Percentiles rank a stretch among this genome's conserved stretches.
Evolutionary conservation across 2,888 invertebrate genomes (phyloP).

Genomic region (Cosmopolites sordidus): DNA sequence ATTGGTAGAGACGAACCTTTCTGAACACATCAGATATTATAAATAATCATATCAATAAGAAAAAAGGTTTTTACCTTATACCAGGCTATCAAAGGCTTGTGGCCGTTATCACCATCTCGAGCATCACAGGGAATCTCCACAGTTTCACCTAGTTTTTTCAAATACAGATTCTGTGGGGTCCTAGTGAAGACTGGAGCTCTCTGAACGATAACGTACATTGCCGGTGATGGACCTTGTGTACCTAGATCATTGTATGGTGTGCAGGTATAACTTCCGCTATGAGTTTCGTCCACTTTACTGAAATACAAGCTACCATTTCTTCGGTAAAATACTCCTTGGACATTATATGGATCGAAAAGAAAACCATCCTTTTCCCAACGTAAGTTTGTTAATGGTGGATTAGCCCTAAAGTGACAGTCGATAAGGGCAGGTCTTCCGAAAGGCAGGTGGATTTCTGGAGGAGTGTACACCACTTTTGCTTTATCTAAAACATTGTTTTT

Average conservation of each 20-base stretch:
- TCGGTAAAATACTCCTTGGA: constrained; percentile 79
- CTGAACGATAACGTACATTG: constrained; percentile 79
- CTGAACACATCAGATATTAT: constrained; percentile 43
- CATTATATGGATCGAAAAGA: constrained; percentile 84
- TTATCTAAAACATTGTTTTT: constrained; percentile 58
- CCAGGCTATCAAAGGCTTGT: constrained; percentile 64
- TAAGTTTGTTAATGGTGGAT: constrained; percentile 83
- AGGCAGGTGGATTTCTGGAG: constrained; percentile 78
- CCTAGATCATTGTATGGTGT: constrained; percentile 88
- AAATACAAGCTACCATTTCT: constrained; percentile 73
- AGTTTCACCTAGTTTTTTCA: constrained; percentile 74
- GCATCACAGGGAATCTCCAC: constrained; percentile 81
- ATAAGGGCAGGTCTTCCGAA: constrained; percentile 77
- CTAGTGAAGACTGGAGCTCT: constrained; percentile 79
- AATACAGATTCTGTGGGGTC: constrained; percentile 78
- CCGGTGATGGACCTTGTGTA: constrained; percentile 76
- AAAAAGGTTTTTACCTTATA: constrained; percentile 53
- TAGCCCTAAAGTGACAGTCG: constrained; percentile 88
- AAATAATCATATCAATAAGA: not conserved
- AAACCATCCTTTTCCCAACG: constrained; percentile 93
- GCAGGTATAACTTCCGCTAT: constrained; percentile 84
- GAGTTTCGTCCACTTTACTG: constrained; percentile 77
- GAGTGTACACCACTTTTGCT: constrained; percentile 86
- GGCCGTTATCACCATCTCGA: constrained; percentile 62
- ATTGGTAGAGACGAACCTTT: constrained; percentile 67